These are phyloP conservation scores for Disparrhopalites patrizii DNA, from an alignment of 2,888 invertebrate genomes.

Conservation along the genomic window DNA sequence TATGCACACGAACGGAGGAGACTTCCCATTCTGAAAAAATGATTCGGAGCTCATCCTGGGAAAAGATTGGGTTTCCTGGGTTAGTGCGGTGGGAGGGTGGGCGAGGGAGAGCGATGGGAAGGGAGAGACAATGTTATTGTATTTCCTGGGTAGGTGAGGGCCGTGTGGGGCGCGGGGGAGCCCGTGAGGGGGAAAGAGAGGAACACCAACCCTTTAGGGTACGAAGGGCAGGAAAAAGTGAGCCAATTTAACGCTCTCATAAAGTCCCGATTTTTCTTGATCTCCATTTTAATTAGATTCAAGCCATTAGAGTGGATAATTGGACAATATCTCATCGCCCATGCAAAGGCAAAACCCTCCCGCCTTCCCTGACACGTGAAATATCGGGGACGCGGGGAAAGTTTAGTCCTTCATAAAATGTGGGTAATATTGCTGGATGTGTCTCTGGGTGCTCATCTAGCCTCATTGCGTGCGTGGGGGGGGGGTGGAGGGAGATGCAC, in stretches of 20 bases:
- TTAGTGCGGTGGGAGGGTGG: no score
- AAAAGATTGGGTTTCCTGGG: no score
- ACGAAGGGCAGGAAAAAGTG: slow-evolving; percentile 6
- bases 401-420: slow-evolving; percentile 28
- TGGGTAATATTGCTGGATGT: slow-evolving; percentile 20
- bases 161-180: background rate
- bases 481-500: background rate
- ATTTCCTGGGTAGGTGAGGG: no score
- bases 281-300: slow-evolving; percentile 45
- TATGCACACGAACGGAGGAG: background rate
- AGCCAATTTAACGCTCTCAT: slow-evolving; percentile 37
- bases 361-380: background rate
- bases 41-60: no score
- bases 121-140: no score
- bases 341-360: background rate
- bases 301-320: slow-evolving; percentile 42
- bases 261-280: slow-evolving; percentile 40
- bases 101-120: no score
- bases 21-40: no score
- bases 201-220: no score
- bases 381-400: slow-evolving; percentile 5
- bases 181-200: background rate
- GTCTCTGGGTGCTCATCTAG: slow-evolving; percentile 23
- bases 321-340: slow-evolving; percentile 41
- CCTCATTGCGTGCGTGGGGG: slow-evolving; percentile 14